Conservation (phyloP, 2,888 invertebrate species). For the Eupeodes luniger region DNA sequence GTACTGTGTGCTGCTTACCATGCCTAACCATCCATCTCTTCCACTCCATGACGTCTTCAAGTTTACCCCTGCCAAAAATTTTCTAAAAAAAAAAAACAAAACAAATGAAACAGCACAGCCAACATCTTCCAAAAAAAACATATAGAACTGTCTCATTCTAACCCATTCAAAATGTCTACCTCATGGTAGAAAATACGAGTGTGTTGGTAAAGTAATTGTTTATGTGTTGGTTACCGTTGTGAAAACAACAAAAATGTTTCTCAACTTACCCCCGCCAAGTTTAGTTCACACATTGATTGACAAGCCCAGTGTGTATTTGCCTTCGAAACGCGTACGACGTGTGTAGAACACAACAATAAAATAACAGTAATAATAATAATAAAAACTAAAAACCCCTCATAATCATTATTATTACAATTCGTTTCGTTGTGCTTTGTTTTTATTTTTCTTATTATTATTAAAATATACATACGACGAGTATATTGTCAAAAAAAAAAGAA, state of each 20-base stretch:
- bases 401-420: conserved; percentile 76
- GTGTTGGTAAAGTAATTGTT: conserved; percentile 32
- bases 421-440: conserved; percentile 66
- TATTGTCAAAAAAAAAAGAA: too few species aligned
- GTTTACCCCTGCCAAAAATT: conserved; percentile 72
- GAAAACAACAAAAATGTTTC: conserved; percentile 75
- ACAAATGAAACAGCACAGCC: conserved; percentile 28
- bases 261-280: conserved; percentile 82
- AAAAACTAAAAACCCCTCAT: conserved; percentile 77
- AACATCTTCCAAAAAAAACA: neutral
- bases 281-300: conserved; percentile 83
- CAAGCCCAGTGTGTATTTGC: conserved; percentile 85
- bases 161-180: conserved; percentile 24
- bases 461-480: too few species aligned
- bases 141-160: conserved; percentile 37
- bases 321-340: conserved; percentile 85
- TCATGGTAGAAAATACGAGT: neutral
- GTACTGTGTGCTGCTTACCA: conserved; percentile 51
- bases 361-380: conserved; percentile 75
- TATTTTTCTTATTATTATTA: conserved; percentile 13
- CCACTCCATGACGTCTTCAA: conserved; percentile 76
- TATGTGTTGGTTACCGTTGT: conserved; percentile 59
- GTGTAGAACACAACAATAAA: conserved; percentile 79
- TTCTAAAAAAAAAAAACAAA: conserved; percentile 28
- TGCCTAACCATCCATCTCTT: conserved; percentile 76